A percentile compares a stretch with the other conserved stretches of the same genome.
phyloP scores from a whole-genome alignment of 2,888 invertebrate genomes.

The Scelioninae gen. 2 region DNA sequence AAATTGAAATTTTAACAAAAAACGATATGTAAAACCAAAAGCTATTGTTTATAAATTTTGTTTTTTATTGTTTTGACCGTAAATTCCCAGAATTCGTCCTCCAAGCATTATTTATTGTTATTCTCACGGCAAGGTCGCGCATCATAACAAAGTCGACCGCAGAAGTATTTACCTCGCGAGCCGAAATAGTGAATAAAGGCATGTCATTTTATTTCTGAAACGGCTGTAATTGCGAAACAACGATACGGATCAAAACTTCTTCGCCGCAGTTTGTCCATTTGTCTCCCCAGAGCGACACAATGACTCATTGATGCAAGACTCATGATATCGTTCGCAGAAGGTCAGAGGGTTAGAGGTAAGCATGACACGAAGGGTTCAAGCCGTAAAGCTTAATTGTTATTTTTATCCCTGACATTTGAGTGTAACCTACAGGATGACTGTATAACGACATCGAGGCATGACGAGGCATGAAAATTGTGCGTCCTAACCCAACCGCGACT shows the following conservation, averaged over 20 bases:
- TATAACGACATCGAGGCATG: constrained; percentile 46
- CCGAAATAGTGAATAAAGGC: too few relatives aligned
- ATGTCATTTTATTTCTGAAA: too few relatives aligned
- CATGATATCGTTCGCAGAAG: constrained; percentile 46
- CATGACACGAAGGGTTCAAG: constrained; percentile 55
- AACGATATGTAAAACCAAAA: too few relatives aligned
- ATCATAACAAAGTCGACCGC: too few relatives aligned
- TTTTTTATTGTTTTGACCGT: too few relatives aligned
- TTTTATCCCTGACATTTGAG: constrained; percentile 57
- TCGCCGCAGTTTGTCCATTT: constrained; percentile 27
- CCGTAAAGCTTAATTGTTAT: constrained; percentile 54
- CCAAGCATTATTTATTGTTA: too few relatives aligned
- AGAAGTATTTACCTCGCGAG: too few relatives aligned
- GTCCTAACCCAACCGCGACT: constrained; percentile 29
- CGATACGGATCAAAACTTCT: constrained; percentile 12
- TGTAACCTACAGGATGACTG: constrained; percentile 52
- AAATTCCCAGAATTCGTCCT: too few relatives aligned
- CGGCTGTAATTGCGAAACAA: too few relatives aligned
- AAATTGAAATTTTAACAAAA: too few relatives aligned
- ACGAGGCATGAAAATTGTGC: constrained; percentile 48
- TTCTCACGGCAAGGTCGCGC: too few relatives aligned
- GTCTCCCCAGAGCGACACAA: constrained; percentile 35
- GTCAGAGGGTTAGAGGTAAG: constrained; percentile 48
- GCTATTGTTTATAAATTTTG: too few relatives aligned
- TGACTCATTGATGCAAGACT: constrained; percentile 37